Base-by-base conservation (phyloP, 2,888 invertebrate genomes). In the Drosophila kambysellisi region DNA sequence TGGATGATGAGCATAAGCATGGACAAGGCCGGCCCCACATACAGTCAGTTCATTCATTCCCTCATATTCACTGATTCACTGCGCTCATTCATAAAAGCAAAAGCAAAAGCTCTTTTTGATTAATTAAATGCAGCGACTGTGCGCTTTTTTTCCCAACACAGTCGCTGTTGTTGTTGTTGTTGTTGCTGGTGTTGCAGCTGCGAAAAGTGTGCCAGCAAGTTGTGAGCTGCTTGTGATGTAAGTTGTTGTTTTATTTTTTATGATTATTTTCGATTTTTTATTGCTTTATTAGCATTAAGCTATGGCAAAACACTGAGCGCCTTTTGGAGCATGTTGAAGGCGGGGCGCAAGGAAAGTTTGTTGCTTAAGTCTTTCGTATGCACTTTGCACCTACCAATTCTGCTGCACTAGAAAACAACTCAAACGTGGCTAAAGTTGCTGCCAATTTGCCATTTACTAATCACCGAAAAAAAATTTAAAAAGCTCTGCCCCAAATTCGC, bases 41-140 rank as follows among this genome's bases (percentile, higher is more conserved):
- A 65, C 62, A 79, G 57, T 73, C 15, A 25, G 68, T 61, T 83
- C 85, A 76, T 58, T 70, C 78, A 60, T 48, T 70, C 72, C 79
- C 70, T 65, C 70, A 75, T 71, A 79, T 79, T 76, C 62, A 78
- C 76, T 59, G 67, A 78, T 68, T 80, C 74, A 81, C 81, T 61
- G 9, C 20, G 57, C 60, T 80, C 89, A 89, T 89, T 85, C 90
- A 85, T 89, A 83, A 86, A 79, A 71, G 78, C 69, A 78, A 75
- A 70, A 74, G 62, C 72, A 68, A 72, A 89, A 84, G 82, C 84
- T 79, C 74, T 81, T 88, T 85, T 87, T 84, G 87, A 86, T 86
- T 89, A 86, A 86, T 86, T 89, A 84, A 86, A 86, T 86, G 85
- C 85, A 89, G 76, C 74, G 71, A 68, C 72, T 72, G 63, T 60